Evolutionary conservation across 1,140 invertebrate species (phyloP).

Genomic region (Zaprionus lachaisei): DNA sequence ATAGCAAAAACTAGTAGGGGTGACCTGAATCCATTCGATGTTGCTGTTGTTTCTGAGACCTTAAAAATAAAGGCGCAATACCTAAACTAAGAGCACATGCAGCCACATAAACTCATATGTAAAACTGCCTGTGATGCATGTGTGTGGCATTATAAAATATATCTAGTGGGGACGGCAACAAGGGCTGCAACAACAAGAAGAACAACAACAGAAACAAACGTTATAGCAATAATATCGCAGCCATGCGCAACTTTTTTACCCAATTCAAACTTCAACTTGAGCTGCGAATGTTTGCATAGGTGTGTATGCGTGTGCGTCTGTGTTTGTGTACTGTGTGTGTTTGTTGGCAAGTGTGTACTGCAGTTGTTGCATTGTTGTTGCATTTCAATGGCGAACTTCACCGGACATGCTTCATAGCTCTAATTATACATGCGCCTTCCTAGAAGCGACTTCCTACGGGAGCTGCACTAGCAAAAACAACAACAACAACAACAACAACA

Average conservation of each 20-base stretch:
- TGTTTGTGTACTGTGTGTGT: slow-evolving; percentile 14
- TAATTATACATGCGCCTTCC: slow-evolving; percentile 82
- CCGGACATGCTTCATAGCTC: slow-evolving; percentile 83
- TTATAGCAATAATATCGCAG: slow-evolving; percentile 48
- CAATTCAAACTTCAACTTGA: slow-evolving; percentile 48
- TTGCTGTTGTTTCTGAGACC: slow-evolving; percentile 22
- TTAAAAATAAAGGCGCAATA: slow-evolving; percentile 51
- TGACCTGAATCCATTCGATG: neutral
- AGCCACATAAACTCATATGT: slow-evolving; percentile 57
- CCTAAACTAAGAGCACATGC: slow-evolving; percentile 36
- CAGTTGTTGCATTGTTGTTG: slow-evolving; percentile 43
- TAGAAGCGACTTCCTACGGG: slow-evolving; percentile 66
- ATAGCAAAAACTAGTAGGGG: slow-evolving; percentile 51
- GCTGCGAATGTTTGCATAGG: slow-evolving; percentile 19
- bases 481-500: slow-evolving; percentile 3
- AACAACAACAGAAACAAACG: slow-evolving; percentile 20
- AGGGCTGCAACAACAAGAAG: slow-evolving; percentile 19
- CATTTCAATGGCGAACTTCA: slow-evolving; percentile 83
- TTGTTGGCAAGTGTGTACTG: slow-evolving; percentile 13
- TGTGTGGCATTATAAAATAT: slow-evolving; percentile 78
- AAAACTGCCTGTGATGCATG: slow-evolving; percentile 61
- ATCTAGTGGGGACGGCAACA: slow-evolving; percentile 54
- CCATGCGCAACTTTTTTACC: slow-evolving; percentile 48
- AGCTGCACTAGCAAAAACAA: slow-evolving; percentile 36
- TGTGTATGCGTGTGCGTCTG: slow-evolving; percentile 32